A percentile compares a stretch with the other conserved stretches of the same genome.
Conservation (phyloP, 2,797 vertebrate genomes). For the Oceanodroma leucorhoa region DNA sequence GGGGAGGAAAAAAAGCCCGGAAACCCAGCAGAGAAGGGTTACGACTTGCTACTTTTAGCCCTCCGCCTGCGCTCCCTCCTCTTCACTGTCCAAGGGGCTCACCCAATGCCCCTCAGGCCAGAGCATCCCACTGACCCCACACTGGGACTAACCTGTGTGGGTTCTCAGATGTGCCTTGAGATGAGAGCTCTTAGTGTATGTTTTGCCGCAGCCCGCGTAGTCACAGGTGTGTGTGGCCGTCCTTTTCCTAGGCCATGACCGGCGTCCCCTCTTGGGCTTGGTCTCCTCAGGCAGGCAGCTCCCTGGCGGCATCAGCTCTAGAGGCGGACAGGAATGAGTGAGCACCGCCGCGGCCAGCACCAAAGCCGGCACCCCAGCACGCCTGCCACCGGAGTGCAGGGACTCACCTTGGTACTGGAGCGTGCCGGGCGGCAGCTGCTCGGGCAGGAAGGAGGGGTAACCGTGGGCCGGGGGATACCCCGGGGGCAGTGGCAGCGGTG, state of each 20-base stretch:
- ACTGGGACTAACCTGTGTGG: conserved; percentile 88
- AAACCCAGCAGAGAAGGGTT: background rate
- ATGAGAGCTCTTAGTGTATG: conserved; percentile 98
- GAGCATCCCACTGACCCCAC: fast-evolving
- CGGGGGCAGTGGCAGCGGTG: conserved; percentile 81
- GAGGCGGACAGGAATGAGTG: conserved; percentile 64
- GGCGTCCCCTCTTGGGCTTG: conserved; percentile 92
- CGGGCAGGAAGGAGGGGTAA: conserved; percentile 83
- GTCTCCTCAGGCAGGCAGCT: conserved; percentile 87
- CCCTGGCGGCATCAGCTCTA: conserved; percentile 88
- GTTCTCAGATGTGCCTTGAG: conserved; percentile 97
- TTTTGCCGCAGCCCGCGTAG: conserved; percentile 95
- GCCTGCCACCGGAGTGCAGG: background rate
- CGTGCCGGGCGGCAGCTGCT: conserved; percentile 79
- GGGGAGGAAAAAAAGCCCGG: fast-evolving
- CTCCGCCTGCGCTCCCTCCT: fast-evolving
- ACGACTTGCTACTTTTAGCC: fast-evolving
- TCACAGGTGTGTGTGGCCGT: conserved; percentile 95
- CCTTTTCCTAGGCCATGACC: conserved; percentile 96
- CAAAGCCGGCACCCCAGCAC: background rate
- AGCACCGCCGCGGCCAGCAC: conserved; percentile 16
- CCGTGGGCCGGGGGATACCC: conserved; percentile 84
- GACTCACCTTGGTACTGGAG: conserved; percentile 94
- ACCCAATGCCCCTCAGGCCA: fast-evolving
- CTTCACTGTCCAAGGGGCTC: fast-evolving